Evolutionary conservation across 2,797 vertebrate species (phyloP).

Genomic region (Urosaurus nigricauda): DNA sequence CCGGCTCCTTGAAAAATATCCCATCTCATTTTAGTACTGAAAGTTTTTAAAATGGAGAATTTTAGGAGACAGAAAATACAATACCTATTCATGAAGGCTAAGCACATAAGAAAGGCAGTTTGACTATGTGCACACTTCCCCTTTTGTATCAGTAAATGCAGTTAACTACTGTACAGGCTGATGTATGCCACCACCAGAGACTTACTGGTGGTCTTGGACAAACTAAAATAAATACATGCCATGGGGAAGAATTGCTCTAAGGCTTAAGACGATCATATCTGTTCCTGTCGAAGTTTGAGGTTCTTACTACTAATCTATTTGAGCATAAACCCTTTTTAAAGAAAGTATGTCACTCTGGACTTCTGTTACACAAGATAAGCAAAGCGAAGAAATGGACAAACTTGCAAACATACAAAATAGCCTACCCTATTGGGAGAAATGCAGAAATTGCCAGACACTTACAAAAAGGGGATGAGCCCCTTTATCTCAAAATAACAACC

Average conservation of each 20-base stretch:
- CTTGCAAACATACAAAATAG: background rate
- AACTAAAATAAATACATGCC: conserved; percentile 5
- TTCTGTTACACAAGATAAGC: conserved; percentile 20
- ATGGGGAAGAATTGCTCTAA: conserved; percentile 6
- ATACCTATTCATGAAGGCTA: background rate
- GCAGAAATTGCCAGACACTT: background rate
- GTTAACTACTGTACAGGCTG: background rate
- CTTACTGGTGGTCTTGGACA: background rate
- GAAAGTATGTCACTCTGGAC: conserved; percentile 20
- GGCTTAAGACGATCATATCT: conserved; percentile 2
- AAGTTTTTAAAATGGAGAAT: background rate
- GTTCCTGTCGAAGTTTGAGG: background rate
- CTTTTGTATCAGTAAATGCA: background rate
- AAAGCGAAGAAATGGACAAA: background rate
- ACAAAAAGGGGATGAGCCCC: background rate
- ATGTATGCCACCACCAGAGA: background rate
- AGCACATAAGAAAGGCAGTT: background rate
- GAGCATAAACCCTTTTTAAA: background rate
- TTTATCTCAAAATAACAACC: conserved; percentile 5
- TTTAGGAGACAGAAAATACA: background rate
- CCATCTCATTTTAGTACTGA: background rate
- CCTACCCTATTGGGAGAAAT: background rate
- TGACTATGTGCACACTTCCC: background rate
- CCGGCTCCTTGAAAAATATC: background rate
- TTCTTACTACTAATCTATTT: conserved; percentile 12